Evolutionary conservation across 2,888 invertebrate genomes (phyloP).

Genomic region (Heliothis peltigera): DNA sequence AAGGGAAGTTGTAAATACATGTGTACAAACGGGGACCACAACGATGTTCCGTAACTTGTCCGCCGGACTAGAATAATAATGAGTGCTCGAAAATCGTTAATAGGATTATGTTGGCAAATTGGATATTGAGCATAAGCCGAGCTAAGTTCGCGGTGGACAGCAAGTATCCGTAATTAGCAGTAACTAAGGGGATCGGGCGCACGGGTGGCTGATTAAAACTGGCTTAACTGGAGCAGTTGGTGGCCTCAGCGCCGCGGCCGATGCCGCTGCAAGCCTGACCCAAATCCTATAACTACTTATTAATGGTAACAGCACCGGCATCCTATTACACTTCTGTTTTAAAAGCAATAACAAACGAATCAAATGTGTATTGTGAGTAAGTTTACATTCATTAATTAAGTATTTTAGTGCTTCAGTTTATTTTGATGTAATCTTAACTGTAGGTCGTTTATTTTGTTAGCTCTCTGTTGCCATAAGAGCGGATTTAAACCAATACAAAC

Average conservation of each 20-base stretch:
- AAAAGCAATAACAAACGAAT: slow-evolving; percentile 55
- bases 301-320: slow-evolving; percentile 44
- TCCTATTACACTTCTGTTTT: slow-evolving; percentile 48
- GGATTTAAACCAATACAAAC: slow-evolving; percentile 31
- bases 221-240: slow-evolving; percentile 75
- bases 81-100: slow-evolving; percentile 81
- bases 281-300: slow-evolving; percentile 69
- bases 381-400: slow-evolving; percentile 55
- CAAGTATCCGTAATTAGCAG: slow-evolving; percentile 86
- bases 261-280: slow-evolving; percentile 62
- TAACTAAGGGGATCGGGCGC: slow-evolving; percentile 80
- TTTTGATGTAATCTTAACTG: slow-evolving; percentile 44
- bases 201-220: slow-evolving; percentile 76
- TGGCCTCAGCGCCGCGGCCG: slow-evolving; percentile 32
- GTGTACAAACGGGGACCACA: slow-evolving; percentile 42
- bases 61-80: slow-evolving; percentile 71
- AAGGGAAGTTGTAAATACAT: slow-evolving; percentile 53
- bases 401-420: slow-evolving; percentile 47
- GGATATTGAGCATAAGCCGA: slow-evolving; percentile 84
- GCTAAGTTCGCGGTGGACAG: slow-evolving; percentile 83
- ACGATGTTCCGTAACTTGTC: slow-evolving; percentile 44
- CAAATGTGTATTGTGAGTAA: slow-evolving; percentile 39
- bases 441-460: slow-evolving; percentile 29
- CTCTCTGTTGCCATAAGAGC: slow-evolving; percentile 29
- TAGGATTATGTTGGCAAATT: slow-evolving; percentile 85